Evolutionary conservation across 2,113 vertebrate species (phyloP).

Genomic region (Empidonax alnorum): DNA sequence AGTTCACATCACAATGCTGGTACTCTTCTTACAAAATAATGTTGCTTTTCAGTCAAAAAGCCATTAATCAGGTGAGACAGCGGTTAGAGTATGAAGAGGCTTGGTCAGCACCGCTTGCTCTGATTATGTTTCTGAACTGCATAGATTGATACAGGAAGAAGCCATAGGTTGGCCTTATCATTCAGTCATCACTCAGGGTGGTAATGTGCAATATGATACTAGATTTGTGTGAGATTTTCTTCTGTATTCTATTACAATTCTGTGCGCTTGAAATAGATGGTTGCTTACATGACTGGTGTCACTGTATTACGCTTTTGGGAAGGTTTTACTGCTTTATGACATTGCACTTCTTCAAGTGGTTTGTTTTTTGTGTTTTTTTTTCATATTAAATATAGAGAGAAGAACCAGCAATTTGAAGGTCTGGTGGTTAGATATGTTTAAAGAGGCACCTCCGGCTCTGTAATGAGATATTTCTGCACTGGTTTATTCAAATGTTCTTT

Average conservation of each 20-base stretch:
- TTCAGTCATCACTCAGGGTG: background rate
- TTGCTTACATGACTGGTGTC: conserved; percentile 1
- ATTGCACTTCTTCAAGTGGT: background rate
- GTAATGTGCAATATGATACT: background rate
- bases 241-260: background rate
- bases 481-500: conserved; percentile 22
- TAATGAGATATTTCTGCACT: background rate
- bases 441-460: background rate
- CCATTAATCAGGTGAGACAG: background rate
- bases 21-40: background rate
- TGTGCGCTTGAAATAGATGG: background rate
- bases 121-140: background rate
- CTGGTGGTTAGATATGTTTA: background rate
- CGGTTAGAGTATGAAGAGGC: background rate
- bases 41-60: background rate
- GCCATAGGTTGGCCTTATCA: background rate
- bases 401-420: background rate
- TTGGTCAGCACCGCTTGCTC: conserved; percentile 2
- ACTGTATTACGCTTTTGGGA: background rate
- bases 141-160: background rate
- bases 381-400: background rate
- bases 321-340: background rate
- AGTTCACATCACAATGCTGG: background rate
- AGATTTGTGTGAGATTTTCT: background rate
- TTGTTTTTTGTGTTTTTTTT: background rate